phyloP scores from a whole-genome alignment of 2,888 invertebrate species.

The Eristalinus aeneus region DNA sequence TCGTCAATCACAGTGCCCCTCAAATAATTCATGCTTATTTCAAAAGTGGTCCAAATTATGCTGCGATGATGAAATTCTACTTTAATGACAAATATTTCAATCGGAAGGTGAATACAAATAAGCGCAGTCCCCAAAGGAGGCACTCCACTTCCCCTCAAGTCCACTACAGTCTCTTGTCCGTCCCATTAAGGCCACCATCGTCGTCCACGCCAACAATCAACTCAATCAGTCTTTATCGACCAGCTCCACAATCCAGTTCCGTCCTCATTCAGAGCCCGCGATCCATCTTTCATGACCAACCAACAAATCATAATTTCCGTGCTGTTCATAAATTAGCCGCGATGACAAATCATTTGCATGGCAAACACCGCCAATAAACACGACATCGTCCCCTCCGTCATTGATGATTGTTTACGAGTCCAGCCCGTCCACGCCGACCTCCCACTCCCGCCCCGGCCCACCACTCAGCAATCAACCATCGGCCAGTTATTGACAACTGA shows the following conservation, averaged over 20 bases:
- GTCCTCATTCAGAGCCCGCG: neutral
- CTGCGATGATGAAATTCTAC: too few relatives aligned
- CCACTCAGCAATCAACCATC: too few relatives aligned
- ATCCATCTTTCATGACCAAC: neutral
- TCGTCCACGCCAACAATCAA: neutral
- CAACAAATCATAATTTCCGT: neutral
- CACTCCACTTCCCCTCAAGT: too few relatives aligned
- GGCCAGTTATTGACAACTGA: too few relatives aligned
- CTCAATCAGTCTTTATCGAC: neutral
- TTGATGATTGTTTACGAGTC: neutral
- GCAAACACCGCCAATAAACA: neutral
- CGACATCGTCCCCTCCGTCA: neutral
- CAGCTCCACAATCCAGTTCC: neutral
- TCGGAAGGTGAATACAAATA: too few relatives aligned
- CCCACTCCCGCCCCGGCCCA: neutral
- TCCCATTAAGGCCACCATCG: too few relatives aligned
- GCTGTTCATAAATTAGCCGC: neutral
- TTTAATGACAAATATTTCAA: too few relatives aligned
- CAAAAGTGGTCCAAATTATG: too few relatives aligned
- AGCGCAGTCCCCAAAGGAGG: too few relatives aligned
- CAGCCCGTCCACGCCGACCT: neutral
- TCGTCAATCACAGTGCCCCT: too few relatives aligned
- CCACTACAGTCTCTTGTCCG: too few relatives aligned
- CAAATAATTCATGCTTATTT: too few relatives aligned
- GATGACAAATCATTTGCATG: neutral